These are phyloP conservation scores for Oryzias curvinotus DNA, from an alignment of 2,113 vertebrate species.

Conservation along the genomic window DNA sequence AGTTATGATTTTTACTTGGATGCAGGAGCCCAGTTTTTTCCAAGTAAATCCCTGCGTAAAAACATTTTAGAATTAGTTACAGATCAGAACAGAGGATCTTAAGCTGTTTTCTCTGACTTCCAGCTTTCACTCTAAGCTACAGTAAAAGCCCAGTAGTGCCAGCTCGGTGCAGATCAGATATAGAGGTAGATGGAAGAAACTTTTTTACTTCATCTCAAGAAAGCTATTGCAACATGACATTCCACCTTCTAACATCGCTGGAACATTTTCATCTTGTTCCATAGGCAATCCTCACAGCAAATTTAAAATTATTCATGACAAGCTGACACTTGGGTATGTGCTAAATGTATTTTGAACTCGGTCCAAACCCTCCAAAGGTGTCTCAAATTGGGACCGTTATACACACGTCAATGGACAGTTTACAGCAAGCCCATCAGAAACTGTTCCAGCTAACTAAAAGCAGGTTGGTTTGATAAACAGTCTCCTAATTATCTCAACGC, in stretches of 20 bases:
- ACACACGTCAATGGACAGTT: constrained; percentile 66
- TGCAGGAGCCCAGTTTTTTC: background rate
- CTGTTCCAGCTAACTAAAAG: constrained; percentile 54
- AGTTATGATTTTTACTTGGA: background rate
- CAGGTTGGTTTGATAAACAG: constrained; percentile 68
- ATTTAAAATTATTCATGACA: constrained; percentile 26
- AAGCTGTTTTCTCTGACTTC: background rate
- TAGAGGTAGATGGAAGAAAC: background rate
- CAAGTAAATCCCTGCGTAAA: background rate
- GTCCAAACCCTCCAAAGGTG: constrained; percentile 48
- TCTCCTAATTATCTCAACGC: constrained; percentile 67
- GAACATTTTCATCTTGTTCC: background rate
- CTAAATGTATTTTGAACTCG: constrained; percentile 42
- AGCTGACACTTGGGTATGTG: constrained; percentile 23
- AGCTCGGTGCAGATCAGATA: background rate
- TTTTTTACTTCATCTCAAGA: background rate
- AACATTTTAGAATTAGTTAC: background rate
- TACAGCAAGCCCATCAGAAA: constrained; percentile 61
- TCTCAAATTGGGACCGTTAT: constrained; percentile 46
- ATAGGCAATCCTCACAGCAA: background rate
- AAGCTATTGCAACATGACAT: background rate
- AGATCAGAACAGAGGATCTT: background rate
- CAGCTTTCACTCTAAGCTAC: constrained; percentile 4
- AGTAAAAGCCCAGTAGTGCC: constrained; percentile 1
- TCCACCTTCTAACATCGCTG: background rate